Percentiles rank a stretch among this genome's conserved stretches.
These are phyloP conservation scores for Drosophila kanekoi DNA, from an alignment of 2,888 invertebrate genomes.

Conservation along the genomic window DNA sequence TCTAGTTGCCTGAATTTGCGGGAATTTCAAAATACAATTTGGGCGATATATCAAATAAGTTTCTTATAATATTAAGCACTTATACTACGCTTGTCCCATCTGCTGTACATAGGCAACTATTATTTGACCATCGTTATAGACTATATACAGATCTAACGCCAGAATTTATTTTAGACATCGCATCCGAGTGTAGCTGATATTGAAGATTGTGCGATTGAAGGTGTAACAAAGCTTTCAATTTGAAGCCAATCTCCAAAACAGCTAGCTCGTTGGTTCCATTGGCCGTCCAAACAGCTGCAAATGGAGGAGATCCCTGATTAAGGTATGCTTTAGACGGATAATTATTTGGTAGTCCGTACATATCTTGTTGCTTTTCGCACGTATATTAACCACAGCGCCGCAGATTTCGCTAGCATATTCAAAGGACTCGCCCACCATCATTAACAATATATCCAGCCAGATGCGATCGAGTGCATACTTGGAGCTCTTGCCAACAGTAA, in stretches of 20 bases:
- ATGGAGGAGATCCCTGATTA: too few species aligned
- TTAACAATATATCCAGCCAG: conserved; percentile 66
- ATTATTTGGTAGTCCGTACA: conserved; percentile 37
- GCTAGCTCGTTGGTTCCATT: conserved; percentile 62
- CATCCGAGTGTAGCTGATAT: conserved; percentile 71
- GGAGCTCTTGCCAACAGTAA: conserved; percentile 55
- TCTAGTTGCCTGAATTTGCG: conserved; percentile 31
- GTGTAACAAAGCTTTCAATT: conserved; percentile 60
- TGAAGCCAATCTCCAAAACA: conserved; percentile 69
- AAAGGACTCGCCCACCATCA: conserved; percentile 73
- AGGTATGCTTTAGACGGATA: too few species aligned
- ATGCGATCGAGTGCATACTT: conserved; percentile 63
- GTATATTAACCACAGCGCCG: conserved; percentile 72
- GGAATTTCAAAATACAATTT: conserved; percentile 54
- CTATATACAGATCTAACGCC: conserved; percentile 87
- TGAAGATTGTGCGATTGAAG: conserved; percentile 63
- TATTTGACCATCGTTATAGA: conserved; percentile 48
- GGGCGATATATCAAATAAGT: conserved; percentile 17
- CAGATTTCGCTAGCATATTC: conserved; percentile 65
- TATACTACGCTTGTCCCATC: conserved; percentile 29
- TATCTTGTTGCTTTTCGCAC: conserved; percentile 81
- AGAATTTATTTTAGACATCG: conserved; percentile 64
- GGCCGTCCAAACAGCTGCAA: conserved; percentile 68
- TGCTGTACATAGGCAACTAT: conserved; percentile 26
- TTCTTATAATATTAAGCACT: conserved; percentile 26